Percentiles rank a stretch among this genome's conserved stretches.
These are phyloP conservation scores for Papilio helenus DNA, from an alignment of 1,140 invertebrate genomes.

Conservation along the genomic window DNA sequence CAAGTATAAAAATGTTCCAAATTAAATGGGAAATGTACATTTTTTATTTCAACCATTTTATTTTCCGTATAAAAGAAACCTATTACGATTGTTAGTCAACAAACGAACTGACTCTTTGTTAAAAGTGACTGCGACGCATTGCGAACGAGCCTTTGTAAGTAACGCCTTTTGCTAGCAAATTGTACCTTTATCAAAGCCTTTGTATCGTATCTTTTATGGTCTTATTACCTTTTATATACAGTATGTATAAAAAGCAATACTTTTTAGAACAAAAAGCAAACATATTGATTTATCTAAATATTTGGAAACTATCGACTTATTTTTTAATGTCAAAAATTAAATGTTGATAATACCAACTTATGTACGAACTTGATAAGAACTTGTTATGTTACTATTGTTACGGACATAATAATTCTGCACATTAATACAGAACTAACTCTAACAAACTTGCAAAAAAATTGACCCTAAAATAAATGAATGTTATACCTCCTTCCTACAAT, in stretches of 20 bases:
- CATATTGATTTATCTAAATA: no score
- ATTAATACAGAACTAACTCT: no score
- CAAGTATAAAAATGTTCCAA: no score
- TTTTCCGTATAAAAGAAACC: background rate
- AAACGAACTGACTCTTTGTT: constrained; percentile 8
- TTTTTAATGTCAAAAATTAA: no score
- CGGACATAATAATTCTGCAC: no score
- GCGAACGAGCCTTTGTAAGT: background rate
- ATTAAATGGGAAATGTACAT: background rate
- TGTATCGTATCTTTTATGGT: background rate
- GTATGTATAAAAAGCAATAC: background rate
- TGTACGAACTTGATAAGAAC: no score
- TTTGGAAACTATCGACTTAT: no score
- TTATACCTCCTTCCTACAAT: no score
- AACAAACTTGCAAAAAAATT: no score
- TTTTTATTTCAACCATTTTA: background rate
- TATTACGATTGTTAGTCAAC: background rate
- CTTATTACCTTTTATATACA: background rate
- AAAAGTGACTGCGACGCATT: background rate
- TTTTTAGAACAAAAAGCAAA: background rate
- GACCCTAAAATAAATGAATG: no score
- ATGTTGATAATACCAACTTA: no score
- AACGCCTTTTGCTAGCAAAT: background rate
- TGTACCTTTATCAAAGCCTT: background rate
- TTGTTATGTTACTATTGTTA: no score